Evolutionary conservation across 1,140 invertebrate species (phyloP).

Genomic region (Drosophila orosa): DNA sequence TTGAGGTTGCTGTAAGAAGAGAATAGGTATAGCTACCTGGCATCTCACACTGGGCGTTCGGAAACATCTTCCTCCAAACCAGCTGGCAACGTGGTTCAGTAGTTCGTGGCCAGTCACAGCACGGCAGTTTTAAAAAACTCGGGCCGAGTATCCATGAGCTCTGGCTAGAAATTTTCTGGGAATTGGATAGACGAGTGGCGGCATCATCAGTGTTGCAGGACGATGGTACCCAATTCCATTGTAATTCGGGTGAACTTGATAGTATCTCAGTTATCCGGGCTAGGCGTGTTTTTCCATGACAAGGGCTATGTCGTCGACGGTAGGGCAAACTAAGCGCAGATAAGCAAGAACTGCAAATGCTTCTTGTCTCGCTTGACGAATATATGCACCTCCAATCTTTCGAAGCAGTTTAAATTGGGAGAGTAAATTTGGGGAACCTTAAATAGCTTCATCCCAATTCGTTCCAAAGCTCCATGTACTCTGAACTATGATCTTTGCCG

Average conservation of each 20-base stretch:
- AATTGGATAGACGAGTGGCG: not conserved
- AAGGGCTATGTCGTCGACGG: not conserved
- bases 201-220: not conserved
- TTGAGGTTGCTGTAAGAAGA: constrained; percentile 2
- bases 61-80: not conserved
- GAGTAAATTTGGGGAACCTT: no score
- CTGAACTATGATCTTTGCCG: not conserved
- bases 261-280: not conserved
- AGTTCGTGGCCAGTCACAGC: not conserved
- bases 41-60: not conserved
- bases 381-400: no score
- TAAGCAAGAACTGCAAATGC: no score
- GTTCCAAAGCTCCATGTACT: not conserved
- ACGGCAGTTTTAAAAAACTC: not conserved
- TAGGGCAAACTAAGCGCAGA: not conserved
- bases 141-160: not conserved
- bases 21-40: not conserved
- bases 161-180: not conserved
- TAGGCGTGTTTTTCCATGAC: not conserved
- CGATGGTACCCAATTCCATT: constrained; percentile 1
- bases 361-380: no score
- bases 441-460: not conserved
- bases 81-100: not conserved
- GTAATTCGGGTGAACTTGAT: not conserved
- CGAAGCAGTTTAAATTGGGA: no score